Base-by-base conservation (phyloP, 2,888 invertebrate species). In the Ichneumon xanthorius region DNA sequence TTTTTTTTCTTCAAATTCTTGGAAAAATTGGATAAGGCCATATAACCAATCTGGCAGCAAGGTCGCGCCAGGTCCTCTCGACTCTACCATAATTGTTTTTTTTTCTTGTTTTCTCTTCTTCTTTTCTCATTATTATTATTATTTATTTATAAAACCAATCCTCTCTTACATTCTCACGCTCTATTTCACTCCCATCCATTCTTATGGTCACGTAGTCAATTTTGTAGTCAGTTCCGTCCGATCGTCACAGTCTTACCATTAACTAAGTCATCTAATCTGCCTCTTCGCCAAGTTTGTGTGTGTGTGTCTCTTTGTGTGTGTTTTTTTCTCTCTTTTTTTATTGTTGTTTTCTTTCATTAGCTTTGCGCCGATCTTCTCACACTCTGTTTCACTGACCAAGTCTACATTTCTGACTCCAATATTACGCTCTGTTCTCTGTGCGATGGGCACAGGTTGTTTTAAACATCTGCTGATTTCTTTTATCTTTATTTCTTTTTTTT, bases 1-100 rank as follows among this genome's bases (percentile, higher is more conserved):
- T 68, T 26, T 68, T 68, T 40, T 45, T 67, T 72, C 22, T 40
- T 88, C 85, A 87, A 88, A 93, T 92, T 93, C 92, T 93, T 93
- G 93, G 92, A 93, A 94, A 93, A 93, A 93, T 93, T 93, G 93
- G 93, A 93, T 94, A 93, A 93, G 93, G 94, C 93, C 93, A 93
- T 93, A 85, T 85, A 93, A 94, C 92, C 92, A 92, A 92, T 93
- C 93, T 93, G 93, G 92, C 93, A 91, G 91, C 92, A 91, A 92
- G 88, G 90, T 91, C 89, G 91, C 91, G 91, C 92, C 91, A 92
- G 92, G 90, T 92, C 92, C 92, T 65, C 61, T 91, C 90, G 86
- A 85, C 80, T 87, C 88, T 86, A 88, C 85, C 86, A 85, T 86
- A 86, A 86, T 87, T 88, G 80, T 88, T 75, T 83, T 82, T 73